Conservation (phyloP, 2,797 vertebrate species). For the Gallinago stenura region DNA sequence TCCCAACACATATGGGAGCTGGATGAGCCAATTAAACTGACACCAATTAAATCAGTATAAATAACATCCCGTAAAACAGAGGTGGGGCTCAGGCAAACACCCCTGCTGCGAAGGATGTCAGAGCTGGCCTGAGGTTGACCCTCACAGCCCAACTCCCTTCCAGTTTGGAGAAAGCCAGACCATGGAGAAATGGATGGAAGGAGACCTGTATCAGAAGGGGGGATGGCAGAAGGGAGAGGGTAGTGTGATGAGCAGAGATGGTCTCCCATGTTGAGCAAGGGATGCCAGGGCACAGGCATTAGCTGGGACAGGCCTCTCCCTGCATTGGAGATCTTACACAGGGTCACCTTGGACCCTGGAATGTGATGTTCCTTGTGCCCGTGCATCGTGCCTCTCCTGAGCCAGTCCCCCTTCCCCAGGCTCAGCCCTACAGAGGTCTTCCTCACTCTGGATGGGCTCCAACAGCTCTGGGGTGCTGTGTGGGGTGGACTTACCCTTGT, state of each 20-base stretch:
- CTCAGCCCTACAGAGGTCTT: background rate
- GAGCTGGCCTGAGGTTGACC: background rate
- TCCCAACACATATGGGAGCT: conserved; percentile 59
- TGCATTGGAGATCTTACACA: background rate
- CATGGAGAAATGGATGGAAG: background rate
- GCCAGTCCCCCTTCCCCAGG: background rate
- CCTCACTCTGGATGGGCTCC: background rate
- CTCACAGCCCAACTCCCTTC: background rate
- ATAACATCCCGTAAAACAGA: conserved; percentile 53
- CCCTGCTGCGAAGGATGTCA: background rate
- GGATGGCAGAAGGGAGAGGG: background rate
- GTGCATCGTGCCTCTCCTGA: accelerated
- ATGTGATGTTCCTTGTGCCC: background rate
- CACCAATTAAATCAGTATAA: conserved; percentile 57
- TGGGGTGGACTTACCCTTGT: background rate
- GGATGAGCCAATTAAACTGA: conserved; percentile 60
- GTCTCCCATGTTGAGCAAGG: background rate
- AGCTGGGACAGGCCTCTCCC: background rate
- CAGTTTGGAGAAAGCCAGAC: background rate
- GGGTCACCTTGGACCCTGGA: background rate
- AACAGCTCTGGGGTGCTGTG: background rate
- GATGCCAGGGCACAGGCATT: background rate
- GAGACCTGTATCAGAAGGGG: accelerated
- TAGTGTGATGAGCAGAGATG: background rate
- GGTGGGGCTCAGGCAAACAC: conserved; percentile 45